Base-by-base conservation (phyloP, 2,113 vertebrate species). In the Numenius arquata region DNA sequence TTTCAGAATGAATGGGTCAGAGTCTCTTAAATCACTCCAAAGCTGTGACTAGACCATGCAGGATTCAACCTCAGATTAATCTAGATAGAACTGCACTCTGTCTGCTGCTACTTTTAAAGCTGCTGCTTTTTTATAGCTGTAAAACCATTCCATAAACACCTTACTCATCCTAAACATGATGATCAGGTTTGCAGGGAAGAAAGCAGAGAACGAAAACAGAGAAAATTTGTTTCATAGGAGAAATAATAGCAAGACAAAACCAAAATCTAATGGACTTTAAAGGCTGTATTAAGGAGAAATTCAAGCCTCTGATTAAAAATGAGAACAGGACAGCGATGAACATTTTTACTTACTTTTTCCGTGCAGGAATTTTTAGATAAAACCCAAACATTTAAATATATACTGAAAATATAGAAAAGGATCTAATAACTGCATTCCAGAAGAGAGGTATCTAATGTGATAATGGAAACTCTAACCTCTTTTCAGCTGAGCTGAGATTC, bases 401-500 rank as follows among this genome's bases (percentile, higher is more conserved):
- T 65, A 62, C 74, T 66, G 15, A 36, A 96, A 89, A 22, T 26
- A 93, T 70, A 59, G 90, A 87, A 90, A 61, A 78, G 25, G 10
- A 16, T 48, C 48, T 93, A 89, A 72, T 72, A 86, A 91, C 61
- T 52, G 85, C 58, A 90, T 89, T 96, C 76, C 58, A 81, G 66
- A 92, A 93, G 71, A 96, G 79, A 52, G 19, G 50, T 50, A 94
- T 87, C 66, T 83, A 85, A 88, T 32, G 21, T 76, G 85, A 95
- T 92, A 97, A 96, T 91, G 65, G 71, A 94, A 97, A 95, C 89
- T 80, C 90, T 93, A 88, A 95, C 85, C 75, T 93, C 78, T 95
- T 90, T 97, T 93, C 93, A 93, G 84, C 40, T 93, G 92, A 96
- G 91, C 80, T 95, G 92, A 96, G 89, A 96, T 97, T 97, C 94